These are phyloP conservation scores for Hypotaenidia philippensis DNA, from an alignment of 2,797 vertebrate species.

Conservation along the genomic window DNA sequence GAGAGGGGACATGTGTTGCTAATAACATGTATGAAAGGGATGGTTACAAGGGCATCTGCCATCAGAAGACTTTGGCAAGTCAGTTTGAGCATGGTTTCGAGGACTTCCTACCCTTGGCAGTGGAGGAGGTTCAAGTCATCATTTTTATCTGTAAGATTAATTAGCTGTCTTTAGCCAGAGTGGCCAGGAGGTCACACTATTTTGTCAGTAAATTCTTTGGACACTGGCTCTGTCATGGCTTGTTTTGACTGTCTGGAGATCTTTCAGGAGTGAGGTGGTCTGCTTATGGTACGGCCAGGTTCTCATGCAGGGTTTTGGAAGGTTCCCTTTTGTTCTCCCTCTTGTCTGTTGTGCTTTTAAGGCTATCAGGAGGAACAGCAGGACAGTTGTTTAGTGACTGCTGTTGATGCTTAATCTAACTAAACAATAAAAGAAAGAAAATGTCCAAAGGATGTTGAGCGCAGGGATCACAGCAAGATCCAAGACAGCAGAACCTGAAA, in stretches of 20 bases:
- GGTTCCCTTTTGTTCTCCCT: neutral
- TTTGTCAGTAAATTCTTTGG: neutral
- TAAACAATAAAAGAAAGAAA: neutral
- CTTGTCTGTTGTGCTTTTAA: neutral
- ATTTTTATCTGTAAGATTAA: neutral
- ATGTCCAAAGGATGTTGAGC: neutral
- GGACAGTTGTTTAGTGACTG: neutral
- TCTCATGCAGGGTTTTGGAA: neutral
- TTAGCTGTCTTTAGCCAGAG: neutral
- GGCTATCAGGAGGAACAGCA: neutral
- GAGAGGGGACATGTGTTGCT: neutral
- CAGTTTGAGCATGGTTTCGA: neutral
- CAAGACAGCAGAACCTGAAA: neutral
- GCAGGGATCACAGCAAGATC: neutral
- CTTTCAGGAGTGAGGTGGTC: neutral
- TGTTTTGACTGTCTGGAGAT: neutral
- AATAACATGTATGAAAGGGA: neutral
- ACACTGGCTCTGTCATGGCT: neutral
- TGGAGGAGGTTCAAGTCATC: neutral
- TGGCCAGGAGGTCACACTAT: neutral
- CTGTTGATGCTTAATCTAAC: neutral
- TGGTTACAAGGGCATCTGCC: neutral
- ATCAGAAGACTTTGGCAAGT: neutral
- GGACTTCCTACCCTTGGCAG: neutral
- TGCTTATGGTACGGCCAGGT: neutral